These are phyloP conservation scores for Dasyurus viverrinus DNA, from an alignment of 2,113 vertebrate genomes.

Conservation along the genomic window DNA sequence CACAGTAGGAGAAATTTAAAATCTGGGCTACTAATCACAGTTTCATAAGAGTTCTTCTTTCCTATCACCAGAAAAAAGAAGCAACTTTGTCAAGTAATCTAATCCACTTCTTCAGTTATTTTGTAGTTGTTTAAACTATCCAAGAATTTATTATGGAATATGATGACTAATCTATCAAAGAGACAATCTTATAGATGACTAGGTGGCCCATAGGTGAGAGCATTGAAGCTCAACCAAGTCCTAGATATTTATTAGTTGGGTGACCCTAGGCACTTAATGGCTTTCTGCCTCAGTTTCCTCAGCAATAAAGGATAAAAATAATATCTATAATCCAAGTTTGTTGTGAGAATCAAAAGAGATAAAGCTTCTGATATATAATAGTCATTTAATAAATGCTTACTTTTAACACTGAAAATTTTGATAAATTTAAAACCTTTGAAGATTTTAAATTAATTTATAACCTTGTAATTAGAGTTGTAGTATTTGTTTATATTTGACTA, in stretches of 20 bases:
- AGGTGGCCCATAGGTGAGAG: neutral
- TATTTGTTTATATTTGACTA: constrained; percentile 19
- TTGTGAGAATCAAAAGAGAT: neutral
- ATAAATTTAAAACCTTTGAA: neutral
- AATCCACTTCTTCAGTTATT: neutral
- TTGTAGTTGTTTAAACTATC: neutral
- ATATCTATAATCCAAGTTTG: neutral
- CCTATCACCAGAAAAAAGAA: neutral
- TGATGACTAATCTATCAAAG: constrained; percentile 1
- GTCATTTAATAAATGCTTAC: neutral
- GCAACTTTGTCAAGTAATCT: neutral
- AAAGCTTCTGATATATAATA: neutral
- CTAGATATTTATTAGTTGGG: neutral
- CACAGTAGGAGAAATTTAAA: neutral
- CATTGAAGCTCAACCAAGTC: neutral
- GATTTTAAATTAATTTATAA: constrained; percentile 20
- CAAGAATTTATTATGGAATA: neutral
- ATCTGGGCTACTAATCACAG: neutral
- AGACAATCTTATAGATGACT: neutral
- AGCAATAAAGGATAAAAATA: neutral
- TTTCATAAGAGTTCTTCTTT: neutral
- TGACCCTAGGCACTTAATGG: neutral
- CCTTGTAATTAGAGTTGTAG: neutral
- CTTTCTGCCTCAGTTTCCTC: neutral
- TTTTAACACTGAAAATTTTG: neutral